phyloP scores from a whole-genome alignment of 92 coral and sea anemone genomes.

The Phenganax stokvisi region DNA sequence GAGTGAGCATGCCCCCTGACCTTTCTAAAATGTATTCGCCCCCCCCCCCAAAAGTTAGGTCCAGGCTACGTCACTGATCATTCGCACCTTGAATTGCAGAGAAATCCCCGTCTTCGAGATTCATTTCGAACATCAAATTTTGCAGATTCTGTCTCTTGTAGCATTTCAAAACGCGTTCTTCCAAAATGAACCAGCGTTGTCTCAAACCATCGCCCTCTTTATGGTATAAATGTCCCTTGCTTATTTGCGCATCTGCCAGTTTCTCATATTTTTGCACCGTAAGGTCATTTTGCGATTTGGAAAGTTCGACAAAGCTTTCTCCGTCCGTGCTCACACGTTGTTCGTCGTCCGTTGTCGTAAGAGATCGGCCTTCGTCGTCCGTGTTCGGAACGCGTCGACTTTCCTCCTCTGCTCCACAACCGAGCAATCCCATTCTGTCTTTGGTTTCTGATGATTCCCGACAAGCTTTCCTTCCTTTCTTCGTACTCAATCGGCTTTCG shows the following conservation, averaged over 20 bases:
- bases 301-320: slow-evolving; percentile 30
- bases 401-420: not conserved
- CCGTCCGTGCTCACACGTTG: slow-evolving; percentile 7
- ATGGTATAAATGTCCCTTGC: slow-evolving; percentile 2
- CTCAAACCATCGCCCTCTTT: slow-evolving; percentile 29
- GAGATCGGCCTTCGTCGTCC: slow-evolving; percentile 9
- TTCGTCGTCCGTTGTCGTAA: slow-evolving; percentile 30
- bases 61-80: too few species aligned
- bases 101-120: slow-evolving; percentile 8
- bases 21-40: too few species aligned
- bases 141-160: slow-evolving; percentile 28
- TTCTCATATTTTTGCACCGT: not conserved
- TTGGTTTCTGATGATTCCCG: not conserved
- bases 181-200: slow-evolving; percentile 22
- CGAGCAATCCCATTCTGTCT: not conserved
- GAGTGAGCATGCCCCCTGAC: too few species aligned
- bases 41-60: too few species aligned
- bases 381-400: not conserved
- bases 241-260: not conserved
- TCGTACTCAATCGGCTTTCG: slow-evolving; percentile 15
- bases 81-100: slow-evolving; percentile 26
- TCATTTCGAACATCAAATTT: slow-evolving; percentile 12
- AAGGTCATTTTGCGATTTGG: slow-evolving; percentile 16
- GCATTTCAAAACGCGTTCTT: slow-evolving; percentile 22
- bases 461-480: not conserved